phyloP scores from a whole-genome alignment of 2,888 invertebrate genomes.

The Dinocampus coccinellae region DNA sequence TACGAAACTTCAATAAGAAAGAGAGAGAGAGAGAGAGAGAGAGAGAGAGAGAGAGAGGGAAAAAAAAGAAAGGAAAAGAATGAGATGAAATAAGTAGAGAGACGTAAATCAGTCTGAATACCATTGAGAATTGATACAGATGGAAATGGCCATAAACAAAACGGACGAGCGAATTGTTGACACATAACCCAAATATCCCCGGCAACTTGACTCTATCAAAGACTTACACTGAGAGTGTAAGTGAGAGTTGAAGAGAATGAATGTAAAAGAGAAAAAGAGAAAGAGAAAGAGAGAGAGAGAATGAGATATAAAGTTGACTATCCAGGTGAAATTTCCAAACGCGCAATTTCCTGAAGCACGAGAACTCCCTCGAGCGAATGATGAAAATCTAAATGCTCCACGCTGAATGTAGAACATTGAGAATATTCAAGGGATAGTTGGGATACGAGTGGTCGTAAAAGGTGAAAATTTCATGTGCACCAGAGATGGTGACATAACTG shows the following conservation, averaged over 20 bases:
- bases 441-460: constrained; percentile 13
- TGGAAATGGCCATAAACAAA: constrained; percentile 44
- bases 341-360: constrained; percentile 44
- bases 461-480: constrained; percentile 3
- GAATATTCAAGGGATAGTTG: constrained; percentile 16
- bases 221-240: constrained; percentile 34
- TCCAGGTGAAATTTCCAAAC: constrained; percentile 45
- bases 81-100: too few species aligned
- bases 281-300: constrained; percentile 22
- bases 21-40: too few species aligned
- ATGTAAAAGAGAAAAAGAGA: constrained; percentile 34
- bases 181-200: constrained; percentile 49
- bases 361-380: constrained; percentile 39
- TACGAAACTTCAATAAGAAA: constrained; percentile 42
- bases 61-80: too few species aligned
- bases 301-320: constrained; percentile 7
- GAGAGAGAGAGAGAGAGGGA: constrained; percentile 21
- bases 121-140: constrained; percentile 29
- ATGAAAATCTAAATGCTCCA: constrained; percentile 43
- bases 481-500: background rate
- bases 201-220: constrained; percentile 26
- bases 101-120: constrained; percentile 4
- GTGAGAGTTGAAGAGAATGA: constrained; percentile 20
- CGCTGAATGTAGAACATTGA: constrained; percentile 5
- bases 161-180: constrained; percentile 31